These are phyloP conservation scores for Varanus komodoensis DNA, from an alignment of 2,113 vertebrate genomes.

Conservation along the genomic window DNA sequence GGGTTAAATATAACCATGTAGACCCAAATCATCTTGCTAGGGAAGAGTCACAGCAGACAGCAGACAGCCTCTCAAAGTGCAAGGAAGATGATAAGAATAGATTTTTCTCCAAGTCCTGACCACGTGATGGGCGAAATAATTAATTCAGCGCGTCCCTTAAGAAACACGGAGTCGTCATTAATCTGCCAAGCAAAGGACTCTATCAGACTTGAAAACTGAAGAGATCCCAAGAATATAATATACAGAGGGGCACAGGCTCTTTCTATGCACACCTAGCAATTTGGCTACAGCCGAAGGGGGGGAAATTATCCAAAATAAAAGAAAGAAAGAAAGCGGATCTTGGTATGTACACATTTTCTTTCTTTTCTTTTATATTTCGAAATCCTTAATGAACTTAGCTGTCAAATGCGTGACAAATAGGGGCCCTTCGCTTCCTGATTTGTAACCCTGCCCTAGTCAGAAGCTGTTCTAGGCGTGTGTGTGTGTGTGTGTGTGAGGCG, in stretches of 20 bases:
- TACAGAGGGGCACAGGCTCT: constrained; percentile 87
- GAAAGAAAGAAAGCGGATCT: constrained; percentile 60
- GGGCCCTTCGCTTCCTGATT: constrained; percentile 87
- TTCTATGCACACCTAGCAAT: constrained; percentile 86
- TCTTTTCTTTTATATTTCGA: constrained; percentile 87
- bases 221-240: constrained; percentile 99
- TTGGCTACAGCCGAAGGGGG: constrained; percentile 87
- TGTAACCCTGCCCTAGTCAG: constrained; percentile 80
- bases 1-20: constrained; percentile 59
- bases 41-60: constrained; percentile 84
- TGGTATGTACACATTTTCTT: constrained; percentile 96
- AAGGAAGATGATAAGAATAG: constrained; percentile 95
- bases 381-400: constrained; percentile 91
- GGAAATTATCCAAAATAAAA: constrained; percentile 58
- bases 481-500: background rate
- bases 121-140: constrained; percentile 99
- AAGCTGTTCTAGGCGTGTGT: constrained; percentile 81
- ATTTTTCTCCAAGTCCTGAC: constrained; percentile 92
- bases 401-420: constrained; percentile 95
- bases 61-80: constrained; percentile 86
- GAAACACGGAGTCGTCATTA: constrained; percentile 99
- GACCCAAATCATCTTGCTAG: constrained; percentile 78
- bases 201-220: constrained; percentile 99
- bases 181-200: constrained; percentile 99
- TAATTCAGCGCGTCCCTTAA: constrained; percentile 99